Base-by-base conservation (phyloP, 2,888 invertebrate genomes). In the Drosophila tripunctata region DNA sequence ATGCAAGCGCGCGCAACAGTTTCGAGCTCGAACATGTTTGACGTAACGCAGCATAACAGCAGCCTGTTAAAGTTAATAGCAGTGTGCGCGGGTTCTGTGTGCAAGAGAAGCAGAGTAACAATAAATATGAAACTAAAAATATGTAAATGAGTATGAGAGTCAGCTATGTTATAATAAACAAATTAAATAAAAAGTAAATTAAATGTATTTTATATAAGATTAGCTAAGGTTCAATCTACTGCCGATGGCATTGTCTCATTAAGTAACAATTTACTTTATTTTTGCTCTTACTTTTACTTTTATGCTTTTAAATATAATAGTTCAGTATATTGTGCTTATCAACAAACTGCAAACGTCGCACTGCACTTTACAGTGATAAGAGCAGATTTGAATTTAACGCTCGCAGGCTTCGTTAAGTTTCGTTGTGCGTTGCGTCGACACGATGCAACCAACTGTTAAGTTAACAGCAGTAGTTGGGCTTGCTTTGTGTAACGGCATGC, bases 351-450 rank as follows among this genome's bases (percentile, higher is more conserved):
- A 48, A 12, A n/a, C n/a, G n/a, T n/a, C 14, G 8, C 7, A 2
- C 15, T 21, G 1, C 7, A 41, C 21, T 10, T 48, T 22, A 17
- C 21, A 47, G 10, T 60, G 71, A 72, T 72, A 75, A 69, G 69
- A 63, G 8, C 27, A 10, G n/a, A 22, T 60, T 71, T 40, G 8
- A 52, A 73, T 31, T n/a, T 6, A 73, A 45, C 51, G 24, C 1
- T 2, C 8, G 4, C 36, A 48, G 58, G 62, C 19, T 40, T 72
- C 71, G 75, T 75, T 44, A 64, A 72, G 71, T 58, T 75, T 63
- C 71, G 71, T 72, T 30, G 35, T 40, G 36, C 6, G 63, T 58
- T 74, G 58, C 38, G 47, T n/a, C n/a, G n/a, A n/a, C n/a, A n/a
- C n/a, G 55, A 6, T 64, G 66, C 33, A 48, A 33, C n/a, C 65